phyloP scores from a whole-genome alignment of 2,888 invertebrate genomes.

The Drepana falcataria region DNA sequence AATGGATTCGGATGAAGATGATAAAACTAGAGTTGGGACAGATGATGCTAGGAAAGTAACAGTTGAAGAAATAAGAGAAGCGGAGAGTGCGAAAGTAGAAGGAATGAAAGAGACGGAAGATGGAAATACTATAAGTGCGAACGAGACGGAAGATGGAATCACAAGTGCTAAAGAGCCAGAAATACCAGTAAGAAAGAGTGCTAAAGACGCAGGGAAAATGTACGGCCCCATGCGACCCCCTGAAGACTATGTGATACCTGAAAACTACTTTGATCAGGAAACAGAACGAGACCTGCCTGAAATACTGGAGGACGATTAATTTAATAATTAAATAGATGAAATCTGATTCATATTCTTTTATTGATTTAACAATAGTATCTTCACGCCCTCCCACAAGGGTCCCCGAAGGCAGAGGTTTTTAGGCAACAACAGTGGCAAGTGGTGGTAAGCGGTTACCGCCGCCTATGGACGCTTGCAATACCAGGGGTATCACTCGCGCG shows the following conservation, averaged over 20 bases:
- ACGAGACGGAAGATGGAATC: conserved; percentile 6
- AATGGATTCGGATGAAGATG: conserved; percentile 61
- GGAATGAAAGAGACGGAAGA: background rate
- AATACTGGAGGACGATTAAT: conserved; percentile 49
- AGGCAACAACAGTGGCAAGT: no score
- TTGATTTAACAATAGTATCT: no score
- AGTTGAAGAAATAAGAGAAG: conserved; percentile 7
- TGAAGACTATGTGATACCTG: conserved; percentile 65
- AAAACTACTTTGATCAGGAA: conserved; percentile 63
- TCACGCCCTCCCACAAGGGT: no score
- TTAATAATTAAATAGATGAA: background rate
- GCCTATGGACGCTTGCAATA: no score
- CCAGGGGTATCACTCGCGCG: no score
- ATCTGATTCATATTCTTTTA: background rate
- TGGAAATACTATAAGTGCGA: background rate
- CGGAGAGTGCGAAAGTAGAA: conserved; percentile 5
- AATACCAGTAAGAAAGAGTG: background rate
- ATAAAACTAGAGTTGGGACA: conserved; percentile 6
- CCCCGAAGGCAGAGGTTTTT: no score
- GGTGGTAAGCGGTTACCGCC: no score
- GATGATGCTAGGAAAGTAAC: conserved; percentile 3
- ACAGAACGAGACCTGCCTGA: conserved; percentile 67
- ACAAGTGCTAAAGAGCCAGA: conserved; percentile 6
- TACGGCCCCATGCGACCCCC: conserved; percentile 74
- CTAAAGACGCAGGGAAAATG: conserved; percentile 26